phyloP scores from a whole-genome alignment of 1,140 invertebrate genomes.

The Acyrthosiphon pisum region DNA sequence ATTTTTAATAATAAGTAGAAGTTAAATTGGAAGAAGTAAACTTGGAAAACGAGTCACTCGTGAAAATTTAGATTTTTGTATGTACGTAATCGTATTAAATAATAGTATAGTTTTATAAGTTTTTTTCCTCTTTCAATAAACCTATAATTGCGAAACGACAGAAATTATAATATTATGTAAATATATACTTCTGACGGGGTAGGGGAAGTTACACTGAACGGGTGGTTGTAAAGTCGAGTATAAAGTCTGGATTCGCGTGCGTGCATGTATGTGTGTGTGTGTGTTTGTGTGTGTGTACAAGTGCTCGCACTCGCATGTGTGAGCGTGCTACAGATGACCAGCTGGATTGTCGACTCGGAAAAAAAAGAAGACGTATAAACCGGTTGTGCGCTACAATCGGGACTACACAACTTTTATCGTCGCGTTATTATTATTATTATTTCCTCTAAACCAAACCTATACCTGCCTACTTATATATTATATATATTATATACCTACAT shows the following conservation, averaged over 20 bases:
- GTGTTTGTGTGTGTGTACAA: background rate
- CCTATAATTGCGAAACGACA: conserved; percentile 24
- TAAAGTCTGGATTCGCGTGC: background rate
- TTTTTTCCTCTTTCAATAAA: background rate
- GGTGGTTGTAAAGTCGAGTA: conserved; percentile 23
- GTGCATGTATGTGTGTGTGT: background rate
- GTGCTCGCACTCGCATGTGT: background rate
- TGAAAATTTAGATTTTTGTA: background rate
- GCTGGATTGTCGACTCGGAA: conserved; percentile 28
- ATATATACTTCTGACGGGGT: background rate
- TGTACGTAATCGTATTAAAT: no score
- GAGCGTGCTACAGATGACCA: conserved; percentile 16
- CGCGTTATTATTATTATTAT: conserved; percentile 48
- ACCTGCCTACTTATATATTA: background rate
- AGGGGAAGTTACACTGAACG: background rate
- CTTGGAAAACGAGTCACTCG: background rate
- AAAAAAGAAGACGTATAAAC: conserved; percentile 39
- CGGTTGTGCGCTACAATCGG: conserved; percentile 45
- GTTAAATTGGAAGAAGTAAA: background rate
- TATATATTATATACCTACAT: background rate
- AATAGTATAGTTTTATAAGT: no score
- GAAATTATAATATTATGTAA: conserved; percentile 31
- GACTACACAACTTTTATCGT: conserved; percentile 45
- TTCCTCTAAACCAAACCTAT: conserved; percentile 9
- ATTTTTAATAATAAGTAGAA: background rate